Evolutionary conservation across 2,888 invertebrate species (phyloP).

Genomic region (Eucriotettix oculatus): DNA sequence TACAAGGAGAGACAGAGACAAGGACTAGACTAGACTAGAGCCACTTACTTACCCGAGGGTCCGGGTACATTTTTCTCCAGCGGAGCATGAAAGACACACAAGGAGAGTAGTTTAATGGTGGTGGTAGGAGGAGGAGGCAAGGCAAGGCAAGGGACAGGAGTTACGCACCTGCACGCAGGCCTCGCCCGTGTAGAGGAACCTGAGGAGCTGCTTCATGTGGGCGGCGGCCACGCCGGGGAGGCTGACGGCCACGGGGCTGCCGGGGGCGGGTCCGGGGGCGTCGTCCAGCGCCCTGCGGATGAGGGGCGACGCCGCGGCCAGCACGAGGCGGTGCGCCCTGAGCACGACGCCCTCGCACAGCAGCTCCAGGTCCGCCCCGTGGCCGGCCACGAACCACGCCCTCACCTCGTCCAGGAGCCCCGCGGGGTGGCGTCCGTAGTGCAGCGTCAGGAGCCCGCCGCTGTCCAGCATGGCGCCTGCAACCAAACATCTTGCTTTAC

Average conservation of each 20-base stretch:
- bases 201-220: slow-evolving; percentile 64
- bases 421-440: slow-evolving; percentile 86
- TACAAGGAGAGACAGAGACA: not conserved
- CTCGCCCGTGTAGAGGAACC: slow-evolving; percentile 74
- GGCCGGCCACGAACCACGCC: slow-evolving; percentile 65
- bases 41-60: too few relatives aligned
- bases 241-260: slow-evolving; percentile 56
- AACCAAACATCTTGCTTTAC: not conserved
- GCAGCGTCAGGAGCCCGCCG: slow-evolving; percentile 63
- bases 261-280: slow-evolving; percentile 49
- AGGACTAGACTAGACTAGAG: too few relatives aligned
- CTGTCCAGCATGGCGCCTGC: slow-evolving; percentile 3
- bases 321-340: slow-evolving; percentile 67
- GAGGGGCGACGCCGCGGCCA: slow-evolving; percentile 75
- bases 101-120: not conserved
- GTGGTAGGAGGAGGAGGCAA: not conserved
- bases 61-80: not conserved
- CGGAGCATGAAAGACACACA: not conserved
- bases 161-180: slow-evolving; percentile 54
- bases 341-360: slow-evolving; percentile 69
- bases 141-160: not conserved
- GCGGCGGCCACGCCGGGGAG: slow-evolving; percentile 67
- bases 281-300: slow-evolving; percentile 62
- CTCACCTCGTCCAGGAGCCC: slow-evolving; percentile 81
- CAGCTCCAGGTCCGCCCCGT: slow-evolving; percentile 72